Conservation (phyloP, 2,113 vertebrate genomes). For the Kryptolebias marmoratus region DNA sequence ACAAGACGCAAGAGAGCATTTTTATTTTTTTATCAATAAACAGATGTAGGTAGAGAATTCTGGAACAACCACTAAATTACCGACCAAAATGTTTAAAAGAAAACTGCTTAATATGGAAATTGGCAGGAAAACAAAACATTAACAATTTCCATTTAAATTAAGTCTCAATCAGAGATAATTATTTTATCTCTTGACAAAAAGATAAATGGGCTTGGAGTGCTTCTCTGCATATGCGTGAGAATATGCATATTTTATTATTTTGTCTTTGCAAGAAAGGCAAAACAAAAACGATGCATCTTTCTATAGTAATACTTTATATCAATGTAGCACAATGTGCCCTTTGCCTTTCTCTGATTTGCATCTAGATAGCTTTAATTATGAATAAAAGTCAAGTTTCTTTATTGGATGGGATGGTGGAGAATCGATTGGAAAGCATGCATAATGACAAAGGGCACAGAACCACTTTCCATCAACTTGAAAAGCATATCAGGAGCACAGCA, state of each 20-base stretch:
- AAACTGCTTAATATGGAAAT: constrained; percentile 47
- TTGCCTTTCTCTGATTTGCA: constrained; percentile 81
- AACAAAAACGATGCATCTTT: constrained; percentile 36
- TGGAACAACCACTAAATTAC: constrained; percentile 11
- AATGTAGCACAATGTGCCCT: constrained; percentile 68
- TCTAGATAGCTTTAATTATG: constrained; percentile 86
- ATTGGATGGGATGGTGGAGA: constrained; percentile 76
- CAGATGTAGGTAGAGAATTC: constrained; percentile 13
- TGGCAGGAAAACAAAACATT: constrained; percentile 44
- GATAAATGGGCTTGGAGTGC: constrained; percentile 26
- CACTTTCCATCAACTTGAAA: constrained; percentile 66
- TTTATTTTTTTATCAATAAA: background rate
- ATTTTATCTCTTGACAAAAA: constrained; percentile 52
- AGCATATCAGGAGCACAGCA: constrained; percentile 49
- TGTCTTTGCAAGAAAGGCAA: constrained; percentile 31
- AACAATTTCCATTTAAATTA: constrained; percentile 56
- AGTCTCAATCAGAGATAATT: constrained; percentile 45
- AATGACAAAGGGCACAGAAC: constrained; percentile 77
- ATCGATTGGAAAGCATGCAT: constrained; percentile 82
- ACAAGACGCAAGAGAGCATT: background rate
- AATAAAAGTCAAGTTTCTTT: constrained; percentile 80
- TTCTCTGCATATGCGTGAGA: constrained; percentile 5
- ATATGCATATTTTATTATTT: constrained; percentile 26
- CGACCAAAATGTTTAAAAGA: constrained; percentile 15
- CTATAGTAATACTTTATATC: constrained; percentile 50